Evolutionary conservation across 1,140 invertebrate species (phyloP), one percentile per base, ranked within the genome.

Genomic region (Linepithema humile): DNA sequence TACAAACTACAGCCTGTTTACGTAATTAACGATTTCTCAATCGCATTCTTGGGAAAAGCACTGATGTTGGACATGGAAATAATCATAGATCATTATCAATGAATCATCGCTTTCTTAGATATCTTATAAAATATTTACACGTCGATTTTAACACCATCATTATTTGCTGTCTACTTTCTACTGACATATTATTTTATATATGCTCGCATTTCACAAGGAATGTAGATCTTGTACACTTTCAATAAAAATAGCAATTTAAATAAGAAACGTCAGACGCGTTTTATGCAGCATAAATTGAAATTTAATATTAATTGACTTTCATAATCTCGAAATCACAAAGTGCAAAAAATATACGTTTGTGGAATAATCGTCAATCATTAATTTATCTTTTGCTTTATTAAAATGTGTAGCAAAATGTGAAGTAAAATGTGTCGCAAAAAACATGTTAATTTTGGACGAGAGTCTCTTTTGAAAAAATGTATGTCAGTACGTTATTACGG

Each of bases 71-170:
- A 20, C 15, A 67, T 50, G 20, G 7, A 0, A 40, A 23, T 80
- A 80, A 70, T 80, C 26, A 40, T n/a, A 26, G 64, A 9, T 80
- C 6, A 43, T 70, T 80, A 70, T 15, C 48, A n/a, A 29, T 55
- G 35, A 69, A 55, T 70, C 67, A 70, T 80, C 64, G 50, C 62
- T 80, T 80, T 80, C 50, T 70, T 69, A 32, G n/a, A 55, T 55
- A n/a, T n/a, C n/a, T n/a, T n/a, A 38, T 48, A 40, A 78, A 55
- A 67, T 43, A 57, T 57, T 43, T 53, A 6, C 48, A 29, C 64
- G 17, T 55, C 23, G 48, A 38, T 57, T 23, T 57, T n/a, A 38
- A 50, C 43, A 23, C 74, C 10, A n/a, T 75, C 57, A 77, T 65
- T 70, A 80, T 70, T 20, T 26, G 26, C 48, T 20, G 43, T 57